These are phyloP conservation scores for Leptobrachium leishanense DNA, from an alignment of 2,113 vertebrate genomes.

Conservation along the genomic window DNA sequence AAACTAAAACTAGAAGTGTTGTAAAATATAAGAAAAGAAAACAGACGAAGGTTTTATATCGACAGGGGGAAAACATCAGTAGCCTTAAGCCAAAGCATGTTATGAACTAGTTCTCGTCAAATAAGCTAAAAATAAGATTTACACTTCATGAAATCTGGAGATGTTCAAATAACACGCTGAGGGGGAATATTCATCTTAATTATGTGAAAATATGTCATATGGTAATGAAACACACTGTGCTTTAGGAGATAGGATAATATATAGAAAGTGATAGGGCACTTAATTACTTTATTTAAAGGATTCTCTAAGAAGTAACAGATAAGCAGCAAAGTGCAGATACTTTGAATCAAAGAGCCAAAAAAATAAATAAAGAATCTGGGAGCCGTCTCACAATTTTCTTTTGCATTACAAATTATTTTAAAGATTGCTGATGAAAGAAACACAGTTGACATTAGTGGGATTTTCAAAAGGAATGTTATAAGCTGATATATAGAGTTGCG, in stretches of 20 bases:
- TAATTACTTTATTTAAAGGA: slow-evolving; percentile 38
- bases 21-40: not conserved
- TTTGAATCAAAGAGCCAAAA: slow-evolving; percentile 22
- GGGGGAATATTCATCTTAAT: slow-evolving; percentile 39
- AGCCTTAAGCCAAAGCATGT: too few relatives aligned
- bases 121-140: not conserved
- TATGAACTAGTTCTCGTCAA: not conserved
- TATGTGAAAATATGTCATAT: slow-evolving; percentile 47
- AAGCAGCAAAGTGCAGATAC: slow-evolving; percentile 43
- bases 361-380: slow-evolving; percentile 24
- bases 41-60: not conserved
- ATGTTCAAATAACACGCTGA: slow-evolving; percentile 12
- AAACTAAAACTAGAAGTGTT: not conserved
- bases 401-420: slow-evolving; percentile 46
- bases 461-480: slow-evolving; percentile 48
- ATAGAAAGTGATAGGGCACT: slow-evolving; percentile 37
- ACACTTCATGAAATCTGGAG: slow-evolving; percentile 10
- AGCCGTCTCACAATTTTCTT: slow-evolving; percentile 12
- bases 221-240: slow-evolving; percentile 38
- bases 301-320: slow-evolving; percentile 24
- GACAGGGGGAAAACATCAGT: not conserved
- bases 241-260: slow-evolving; percentile 35
- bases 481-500: slow-evolving; percentile 31
- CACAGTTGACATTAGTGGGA: slow-evolving; percentile 43
- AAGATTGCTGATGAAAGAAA: slow-evolving; percentile 44